A percentile compares a stretch with the other conserved stretches of the same genome.
Evolutionary conservation across 2,888 invertebrate species (phyloP).

Genomic region (Charanyca ferruginea): DNA sequence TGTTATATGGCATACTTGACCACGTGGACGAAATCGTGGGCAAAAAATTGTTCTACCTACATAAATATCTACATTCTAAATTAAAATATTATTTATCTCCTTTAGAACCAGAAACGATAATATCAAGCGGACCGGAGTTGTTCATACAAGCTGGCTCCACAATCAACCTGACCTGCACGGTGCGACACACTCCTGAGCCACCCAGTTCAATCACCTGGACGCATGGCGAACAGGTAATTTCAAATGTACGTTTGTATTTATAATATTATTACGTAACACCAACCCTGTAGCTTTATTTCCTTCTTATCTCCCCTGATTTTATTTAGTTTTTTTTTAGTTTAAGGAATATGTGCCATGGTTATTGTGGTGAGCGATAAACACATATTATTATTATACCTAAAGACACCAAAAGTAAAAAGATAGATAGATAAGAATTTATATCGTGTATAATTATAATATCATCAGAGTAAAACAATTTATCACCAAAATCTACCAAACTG

Average conservation of each 20-base stretch:
- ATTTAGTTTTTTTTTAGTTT: no score
- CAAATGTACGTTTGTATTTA: constrained; percentile 52
- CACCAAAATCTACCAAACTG: no score
- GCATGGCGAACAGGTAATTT: constrained; percentile 93
- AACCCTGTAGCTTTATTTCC: constrained; percentile 26
- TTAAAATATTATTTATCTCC: constrained; percentile 5
- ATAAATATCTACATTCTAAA: neutral
- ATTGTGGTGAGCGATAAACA: no score
- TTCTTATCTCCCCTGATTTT: no score
- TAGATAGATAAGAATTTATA: no score
- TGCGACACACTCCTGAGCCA: constrained; percentile 95
- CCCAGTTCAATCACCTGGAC: constrained; percentile 96
- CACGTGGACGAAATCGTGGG: no score
- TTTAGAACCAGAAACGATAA: constrained; percentile 95
- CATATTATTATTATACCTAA: no score
- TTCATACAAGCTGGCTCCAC: constrained; percentile 96
- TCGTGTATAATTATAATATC: no score
- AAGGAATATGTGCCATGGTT: no score
- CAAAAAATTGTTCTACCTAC: neutral
- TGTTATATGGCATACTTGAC: no score
- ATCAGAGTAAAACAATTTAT: no score
- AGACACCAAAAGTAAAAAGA: no score
- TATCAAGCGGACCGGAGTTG: constrained; percentile 95
- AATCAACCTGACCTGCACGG: constrained; percentile 96
- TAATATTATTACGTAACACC: constrained; percentile 48